Evolutionary conservation across 2,113 vertebrate species (phyloP).

Genomic region (Elgaria multicarinata): DNA sequence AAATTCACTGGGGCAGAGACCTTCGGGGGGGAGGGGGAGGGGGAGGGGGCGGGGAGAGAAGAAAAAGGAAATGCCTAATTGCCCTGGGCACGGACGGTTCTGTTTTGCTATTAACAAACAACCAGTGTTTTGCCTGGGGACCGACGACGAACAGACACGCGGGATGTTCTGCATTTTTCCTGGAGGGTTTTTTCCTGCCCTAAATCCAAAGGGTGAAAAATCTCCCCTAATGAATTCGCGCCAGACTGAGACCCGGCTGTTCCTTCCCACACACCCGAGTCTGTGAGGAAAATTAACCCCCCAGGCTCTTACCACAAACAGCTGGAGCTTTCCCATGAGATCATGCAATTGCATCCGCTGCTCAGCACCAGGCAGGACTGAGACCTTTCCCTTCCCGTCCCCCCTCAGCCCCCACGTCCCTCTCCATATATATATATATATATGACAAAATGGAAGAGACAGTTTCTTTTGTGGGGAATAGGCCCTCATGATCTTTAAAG

Average conservation of each 20-base stretch:
- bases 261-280: neutral
- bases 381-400: neutral
- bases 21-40: too few relatives aligned
- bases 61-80: neutral
- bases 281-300: neutral
- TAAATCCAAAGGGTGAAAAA: neutral
- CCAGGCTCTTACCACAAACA: neutral
- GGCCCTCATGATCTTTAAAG: neutral
- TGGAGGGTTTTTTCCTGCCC: too few relatives aligned
- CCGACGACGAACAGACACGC: too few relatives aligned
- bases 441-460: neutral
- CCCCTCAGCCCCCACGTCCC: accelerated
- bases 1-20: neutral
- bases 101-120: neutral
- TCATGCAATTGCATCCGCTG: neutral
- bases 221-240: neutral
- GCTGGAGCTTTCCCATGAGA: neutral
- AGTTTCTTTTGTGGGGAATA: neutral
- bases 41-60: too few relatives aligned
- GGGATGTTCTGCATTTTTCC: neutral
- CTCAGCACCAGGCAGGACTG: neutral
- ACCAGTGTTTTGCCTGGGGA: too few relatives aligned
- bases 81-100: neutral
- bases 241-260: neutral
- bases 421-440: too few relatives aligned